Conservation (phyloP, 1,140 invertebrate genomes). For the Hyposmocoma kahamanoa region DNA sequence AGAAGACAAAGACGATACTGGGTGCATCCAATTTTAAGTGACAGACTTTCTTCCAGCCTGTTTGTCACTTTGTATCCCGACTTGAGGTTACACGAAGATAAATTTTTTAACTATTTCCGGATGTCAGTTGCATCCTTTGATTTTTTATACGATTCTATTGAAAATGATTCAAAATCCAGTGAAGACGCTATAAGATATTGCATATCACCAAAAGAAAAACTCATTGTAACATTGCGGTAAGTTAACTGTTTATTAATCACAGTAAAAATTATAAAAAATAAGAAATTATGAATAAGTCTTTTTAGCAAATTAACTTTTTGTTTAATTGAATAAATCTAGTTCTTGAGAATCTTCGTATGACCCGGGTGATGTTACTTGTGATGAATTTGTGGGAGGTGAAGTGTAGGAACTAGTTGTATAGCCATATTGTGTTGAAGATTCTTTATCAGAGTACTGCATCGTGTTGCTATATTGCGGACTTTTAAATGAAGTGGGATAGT, state of each 20-base stretch:
- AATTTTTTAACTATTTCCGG: conserved; percentile 2
- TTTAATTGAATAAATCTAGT: conserved; percentile 2
- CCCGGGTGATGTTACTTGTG: too few relatives aligned
- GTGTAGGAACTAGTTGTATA: conserved; percentile 1
- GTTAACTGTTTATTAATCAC: background rate
- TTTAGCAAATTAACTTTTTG: too few relatives aligned
- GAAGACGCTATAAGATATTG: background rate
- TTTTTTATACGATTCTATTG: background rate
- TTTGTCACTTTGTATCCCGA: conserved; percentile 3
- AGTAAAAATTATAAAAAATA: background rate
- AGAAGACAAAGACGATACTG: background rate
- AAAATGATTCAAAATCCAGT: background rate
- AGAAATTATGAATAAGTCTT: background rate
- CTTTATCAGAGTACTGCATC: background rate
- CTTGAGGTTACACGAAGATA: background rate
- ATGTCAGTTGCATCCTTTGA: background rate
- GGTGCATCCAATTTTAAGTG: background rate
- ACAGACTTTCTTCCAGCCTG: conserved; percentile 1
- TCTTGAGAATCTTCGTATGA: conserved; percentile 4
- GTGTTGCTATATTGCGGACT: too few relatives aligned
- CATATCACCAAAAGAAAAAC: background rate
- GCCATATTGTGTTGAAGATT: conserved; percentile 3
- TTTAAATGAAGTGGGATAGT: background rate
- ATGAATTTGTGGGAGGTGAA: too few relatives aligned
- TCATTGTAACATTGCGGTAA: background rate